Evolutionary conservation across 2,888 invertebrate species (phyloP).

Genomic region (Himalopsyche anomala): DNA sequence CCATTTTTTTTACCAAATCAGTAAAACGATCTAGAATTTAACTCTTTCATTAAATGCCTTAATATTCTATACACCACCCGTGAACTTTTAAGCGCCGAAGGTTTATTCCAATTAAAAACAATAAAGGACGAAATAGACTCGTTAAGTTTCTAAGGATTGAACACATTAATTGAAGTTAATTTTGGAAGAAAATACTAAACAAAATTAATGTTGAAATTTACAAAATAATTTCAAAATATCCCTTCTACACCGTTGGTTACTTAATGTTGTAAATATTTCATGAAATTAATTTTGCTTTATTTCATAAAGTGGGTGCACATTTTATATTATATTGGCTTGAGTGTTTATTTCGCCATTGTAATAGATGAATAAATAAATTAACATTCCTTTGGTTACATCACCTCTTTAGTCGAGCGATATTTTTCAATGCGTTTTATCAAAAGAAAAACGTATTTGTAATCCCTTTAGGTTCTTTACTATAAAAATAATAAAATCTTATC

Average conservation of each 20-base stretch:
- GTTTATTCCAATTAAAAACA: conserved; percentile 10
- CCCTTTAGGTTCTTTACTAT: too few relatives aligned
- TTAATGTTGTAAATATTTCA: conserved; percentile 3
- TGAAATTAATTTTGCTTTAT: neutral
- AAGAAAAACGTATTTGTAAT: too few relatives aligned
- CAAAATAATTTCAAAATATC: neutral
- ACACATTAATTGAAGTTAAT: conserved; percentile 36
- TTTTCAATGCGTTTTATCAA: too few relatives aligned
- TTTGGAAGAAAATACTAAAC: conserved; percentile 11
- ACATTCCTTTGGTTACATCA: too few relatives aligned
- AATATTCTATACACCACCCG: neutral
- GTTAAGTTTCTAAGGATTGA: conserved; percentile 25
- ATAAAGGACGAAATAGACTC: conserved; percentile 37
- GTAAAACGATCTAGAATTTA: conserved; percentile 8
- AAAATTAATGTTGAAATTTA: conserved; percentile 24
- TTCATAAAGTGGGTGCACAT: neutral
- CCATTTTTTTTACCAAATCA: neutral
- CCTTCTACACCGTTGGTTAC: neutral
- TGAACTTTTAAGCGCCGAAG: neutral
- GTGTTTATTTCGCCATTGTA: neutral
- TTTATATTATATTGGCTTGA: neutral
- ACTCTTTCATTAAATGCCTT: neutral
- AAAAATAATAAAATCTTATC: too few relatives aligned
- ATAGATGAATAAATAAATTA: neutral
- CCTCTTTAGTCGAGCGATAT: too few relatives aligned